Evolutionary conservation across 2,113 vertebrate genomes (phyloP).

Genomic region (Acrocephalus kingi): DNA sequence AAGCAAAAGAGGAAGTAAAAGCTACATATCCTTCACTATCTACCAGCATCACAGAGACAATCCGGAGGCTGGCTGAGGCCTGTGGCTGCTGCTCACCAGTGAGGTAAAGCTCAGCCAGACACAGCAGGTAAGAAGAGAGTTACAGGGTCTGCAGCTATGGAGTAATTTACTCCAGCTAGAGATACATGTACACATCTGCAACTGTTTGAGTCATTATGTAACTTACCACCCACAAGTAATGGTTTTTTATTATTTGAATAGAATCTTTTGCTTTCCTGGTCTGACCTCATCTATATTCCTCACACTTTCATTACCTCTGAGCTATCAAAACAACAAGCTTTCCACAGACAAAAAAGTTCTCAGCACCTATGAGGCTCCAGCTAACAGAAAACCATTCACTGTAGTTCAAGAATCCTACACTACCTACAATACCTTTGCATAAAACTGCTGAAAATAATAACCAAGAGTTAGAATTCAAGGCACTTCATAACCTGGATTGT

Average conservation of each 20-base stretch:
- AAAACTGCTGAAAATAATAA: background rate
- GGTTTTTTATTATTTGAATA: background rate
- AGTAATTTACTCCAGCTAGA: background rate
- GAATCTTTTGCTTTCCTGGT: background rate
- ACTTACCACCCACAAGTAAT: background rate
- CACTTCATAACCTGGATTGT: background rate
- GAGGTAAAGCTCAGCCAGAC: background rate
- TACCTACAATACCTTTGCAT: background rate
- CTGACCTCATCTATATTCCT: background rate
- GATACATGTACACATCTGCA: background rate
- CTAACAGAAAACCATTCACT: background rate
- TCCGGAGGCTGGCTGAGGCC: background rate
- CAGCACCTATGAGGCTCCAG: background rate
- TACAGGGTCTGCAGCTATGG: background rate
- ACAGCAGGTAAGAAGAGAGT: background rate
- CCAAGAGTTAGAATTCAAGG: background rate
- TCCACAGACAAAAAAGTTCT: background rate
- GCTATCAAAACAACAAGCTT: background rate
- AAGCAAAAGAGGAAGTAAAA: background rate
- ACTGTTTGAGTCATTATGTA: background rate
- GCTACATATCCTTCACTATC: background rate
- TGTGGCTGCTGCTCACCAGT: background rate
- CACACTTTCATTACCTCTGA: background rate
- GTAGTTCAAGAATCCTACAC: background rate
- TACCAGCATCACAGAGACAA: background rate